Evolutionary conservation across 2,888 invertebrate species (phyloP).

Genomic region (Pristionchus arcanus): DNA sequence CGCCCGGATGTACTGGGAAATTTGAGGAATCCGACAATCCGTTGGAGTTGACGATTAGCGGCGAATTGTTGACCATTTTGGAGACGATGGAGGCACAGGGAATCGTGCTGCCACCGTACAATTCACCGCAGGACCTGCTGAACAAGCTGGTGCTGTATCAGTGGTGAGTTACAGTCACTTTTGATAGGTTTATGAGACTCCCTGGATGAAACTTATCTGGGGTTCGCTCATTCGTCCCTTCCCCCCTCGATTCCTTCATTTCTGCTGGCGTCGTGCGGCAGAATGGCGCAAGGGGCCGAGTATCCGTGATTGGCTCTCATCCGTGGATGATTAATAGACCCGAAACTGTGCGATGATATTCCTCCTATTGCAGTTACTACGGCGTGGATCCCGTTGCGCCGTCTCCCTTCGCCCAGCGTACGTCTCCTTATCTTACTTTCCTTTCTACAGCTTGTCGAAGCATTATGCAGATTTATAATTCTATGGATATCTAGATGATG

Average conservation of each 20-base stretch:
- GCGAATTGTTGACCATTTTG: neutral
- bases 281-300: no score
- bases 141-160: neutral
- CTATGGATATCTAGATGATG: no score
- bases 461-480: no score
- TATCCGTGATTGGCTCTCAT: no score
- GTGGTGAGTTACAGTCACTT: neutral
- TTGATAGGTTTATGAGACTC: no score
- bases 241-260: no score
- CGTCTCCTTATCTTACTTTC: neutral
- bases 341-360: neutral
- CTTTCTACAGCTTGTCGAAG: neutral
- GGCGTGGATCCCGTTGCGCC: neutral
- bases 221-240: no score
- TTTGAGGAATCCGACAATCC: no score
- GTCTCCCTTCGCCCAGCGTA: neutral
- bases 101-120: neutral
- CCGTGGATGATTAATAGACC: no score
- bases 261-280: no score
- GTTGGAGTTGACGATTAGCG: neutral
- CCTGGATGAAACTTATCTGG: no score
- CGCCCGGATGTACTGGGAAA: no score
- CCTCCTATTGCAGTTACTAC: neutral
- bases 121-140: neutral
- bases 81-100: neutral